Evolutionary conservation across 2,113 vertebrate species (phyloP).

Genomic region (Bungarus multicinctus): DNA sequence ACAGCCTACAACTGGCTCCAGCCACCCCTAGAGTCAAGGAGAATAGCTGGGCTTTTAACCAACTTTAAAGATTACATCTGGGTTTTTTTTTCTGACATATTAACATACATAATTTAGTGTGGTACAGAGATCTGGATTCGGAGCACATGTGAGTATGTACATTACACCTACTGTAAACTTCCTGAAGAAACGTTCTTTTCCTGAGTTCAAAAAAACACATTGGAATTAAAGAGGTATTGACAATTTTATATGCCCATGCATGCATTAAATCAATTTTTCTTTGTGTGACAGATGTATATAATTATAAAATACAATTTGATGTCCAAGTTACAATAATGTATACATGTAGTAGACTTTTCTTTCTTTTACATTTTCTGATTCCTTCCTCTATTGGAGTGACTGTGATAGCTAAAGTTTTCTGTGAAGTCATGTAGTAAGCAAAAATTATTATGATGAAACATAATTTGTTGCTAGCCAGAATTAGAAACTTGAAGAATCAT

Average conservation of each 20-base stretch:
- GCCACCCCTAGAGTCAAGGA: not conserved
- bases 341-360: not conserved
- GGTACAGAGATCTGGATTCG: not conserved
- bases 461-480: not conserved
- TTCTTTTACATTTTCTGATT: not conserved
- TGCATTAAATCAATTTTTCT: not conserved
- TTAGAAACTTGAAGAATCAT: not conserved
- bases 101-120: not conserved
- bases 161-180: not conserved
- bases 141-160: not conserved
- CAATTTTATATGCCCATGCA: not conserved
- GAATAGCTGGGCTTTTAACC: not conserved
- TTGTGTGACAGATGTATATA: not conserved
- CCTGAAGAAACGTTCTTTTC: not conserved
- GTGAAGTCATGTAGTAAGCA: not conserved
- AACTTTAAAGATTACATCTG: not conserved
- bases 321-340: not conserved
- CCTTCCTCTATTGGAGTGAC: not conserved
- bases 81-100: not conserved
- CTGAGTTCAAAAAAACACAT: not conserved
- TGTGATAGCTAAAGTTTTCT: not conserved
- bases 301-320: not conserved
- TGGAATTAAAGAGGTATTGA: not conserved
- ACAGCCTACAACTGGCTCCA: not conserved
- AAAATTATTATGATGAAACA: not conserved